A percentile compares a stretch with the other conserved stretches of the same genome.
These are phyloP conservation scores for Blera fallax DNA, from an alignment of 2,888 invertebrate genomes.

Conservation along the genomic window DNA sequence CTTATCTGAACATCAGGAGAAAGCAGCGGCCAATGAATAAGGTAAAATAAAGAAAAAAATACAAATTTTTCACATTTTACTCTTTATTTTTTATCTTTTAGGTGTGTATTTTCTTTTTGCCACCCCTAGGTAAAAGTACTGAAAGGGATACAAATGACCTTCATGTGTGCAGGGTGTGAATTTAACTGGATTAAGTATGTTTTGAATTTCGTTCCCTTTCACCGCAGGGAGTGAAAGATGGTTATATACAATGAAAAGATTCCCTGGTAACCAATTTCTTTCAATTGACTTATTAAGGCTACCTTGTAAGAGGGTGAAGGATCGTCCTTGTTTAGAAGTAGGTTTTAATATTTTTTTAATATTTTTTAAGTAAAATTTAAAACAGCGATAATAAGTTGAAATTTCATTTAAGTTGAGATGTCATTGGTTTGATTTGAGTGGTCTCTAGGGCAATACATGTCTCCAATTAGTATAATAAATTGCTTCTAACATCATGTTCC, in stretches of 20 bases:
- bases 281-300: neutral
- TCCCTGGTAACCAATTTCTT: neutral
- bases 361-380: too few relatives aligned
- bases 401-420: too few relatives aligned
- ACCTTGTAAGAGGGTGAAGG: neutral
- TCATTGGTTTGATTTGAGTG: too few relatives aligned
- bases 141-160: constrained; percentile 40
- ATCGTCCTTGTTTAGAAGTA: neutral
- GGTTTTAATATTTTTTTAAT: neutral
- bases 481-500: too few relatives aligned
- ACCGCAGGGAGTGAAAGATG: neutral
- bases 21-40: neutral
- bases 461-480: too few relatives aligned
- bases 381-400: too few relatives aligned
- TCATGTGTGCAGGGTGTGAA: constrained; percentile 18
- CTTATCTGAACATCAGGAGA: constrained; percentile 18
- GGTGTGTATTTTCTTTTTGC: too few relatives aligned
- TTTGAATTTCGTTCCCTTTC: neutral
- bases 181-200: constrained; percentile 33
- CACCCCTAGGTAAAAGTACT: neutral
- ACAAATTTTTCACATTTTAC: neutral
- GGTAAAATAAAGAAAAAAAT: neutral
- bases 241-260: neutral
- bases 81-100: too few relatives aligned
- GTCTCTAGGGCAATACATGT: too few relatives aligned